Evolutionary conservation across 2,113 vertebrate species (phyloP).

Genomic region (Eira barbara): DNA sequence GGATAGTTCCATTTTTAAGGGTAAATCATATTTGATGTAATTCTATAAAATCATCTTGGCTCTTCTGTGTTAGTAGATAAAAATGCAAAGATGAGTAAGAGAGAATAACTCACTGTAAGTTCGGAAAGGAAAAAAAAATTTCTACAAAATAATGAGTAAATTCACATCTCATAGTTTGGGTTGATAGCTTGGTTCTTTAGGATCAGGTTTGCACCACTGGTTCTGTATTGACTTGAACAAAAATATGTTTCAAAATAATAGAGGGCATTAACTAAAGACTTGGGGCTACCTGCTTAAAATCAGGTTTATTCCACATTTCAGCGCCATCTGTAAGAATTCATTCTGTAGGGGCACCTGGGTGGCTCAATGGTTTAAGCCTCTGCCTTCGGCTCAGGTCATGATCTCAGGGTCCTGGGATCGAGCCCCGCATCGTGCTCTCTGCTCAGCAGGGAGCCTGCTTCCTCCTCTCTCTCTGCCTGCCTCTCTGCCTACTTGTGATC

Average conservation of each 20-base stretch:
- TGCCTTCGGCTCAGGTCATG: too few species aligned
- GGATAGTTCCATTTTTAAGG: not conserved
- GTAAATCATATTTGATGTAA: not conserved
- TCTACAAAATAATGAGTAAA: slow-evolving; percentile 22
- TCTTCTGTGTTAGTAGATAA: not conserved
- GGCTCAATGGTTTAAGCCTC: too few species aligned
- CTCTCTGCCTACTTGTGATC: too few species aligned
- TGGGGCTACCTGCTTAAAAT: slow-evolving; percentile 33
- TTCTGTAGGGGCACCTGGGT: too few species aligned
- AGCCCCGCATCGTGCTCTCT: too few species aligned
- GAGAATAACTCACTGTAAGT: not conserved
- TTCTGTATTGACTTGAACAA: slow-evolving; percentile 47
- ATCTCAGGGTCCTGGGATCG: too few species aligned
- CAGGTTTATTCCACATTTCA: slow-evolving; percentile 16
- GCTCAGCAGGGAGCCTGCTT: too few species aligned
- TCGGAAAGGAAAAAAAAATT: not conserved
- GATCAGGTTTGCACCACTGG: not conserved
- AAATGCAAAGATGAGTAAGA: not conserved
- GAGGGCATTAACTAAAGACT: not conserved
- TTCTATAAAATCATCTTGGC: not conserved
- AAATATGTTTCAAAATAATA: slow-evolving; percentile 52
- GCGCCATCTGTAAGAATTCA: not conserved
- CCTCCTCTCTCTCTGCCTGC: too few species aligned
- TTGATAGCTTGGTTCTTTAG: slow-evolving; percentile 15
- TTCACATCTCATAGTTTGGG: not conserved